Conservation (phyloP, 2,113 vertebrate genomes). For the Entelurus aequoreus region DNA sequence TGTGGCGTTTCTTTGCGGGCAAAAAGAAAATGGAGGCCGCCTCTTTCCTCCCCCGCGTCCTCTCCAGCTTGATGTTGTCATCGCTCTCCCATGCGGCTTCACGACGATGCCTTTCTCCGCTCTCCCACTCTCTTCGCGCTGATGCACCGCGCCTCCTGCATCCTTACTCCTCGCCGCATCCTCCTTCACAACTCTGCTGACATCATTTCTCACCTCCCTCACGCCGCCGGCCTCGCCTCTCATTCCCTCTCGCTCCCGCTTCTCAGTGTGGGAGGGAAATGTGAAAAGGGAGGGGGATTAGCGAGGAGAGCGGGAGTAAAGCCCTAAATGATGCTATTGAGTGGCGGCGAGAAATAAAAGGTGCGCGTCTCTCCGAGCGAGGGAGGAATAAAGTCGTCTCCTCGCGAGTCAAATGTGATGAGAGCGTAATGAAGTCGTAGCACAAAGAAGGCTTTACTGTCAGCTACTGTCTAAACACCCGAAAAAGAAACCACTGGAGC, state of each 20-base stretch:
- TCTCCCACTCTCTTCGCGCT: slow-evolving; percentile 17
- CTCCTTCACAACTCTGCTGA: slow-evolving; percentile 39
- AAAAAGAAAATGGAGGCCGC: slow-evolving; percentile 17
- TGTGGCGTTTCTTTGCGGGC: slow-evolving; percentile 1
- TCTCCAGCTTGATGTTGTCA: slow-evolving; percentile 16
- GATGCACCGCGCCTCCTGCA: slow-evolving; percentile 5
- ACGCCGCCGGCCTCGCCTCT: slow-evolving; percentile 16
- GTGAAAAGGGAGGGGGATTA: slow-evolving; percentile 48
- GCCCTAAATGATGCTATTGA: slow-evolving; percentile 58
- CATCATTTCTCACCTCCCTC: slow-evolving; percentile 39
- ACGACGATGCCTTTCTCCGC: slow-evolving; percentile 10
- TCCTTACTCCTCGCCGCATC: slow-evolving; percentile 13
- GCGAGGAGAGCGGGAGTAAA: slow-evolving; percentile 41
- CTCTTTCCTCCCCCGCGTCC: slow-evolving; percentile 12
- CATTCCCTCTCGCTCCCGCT: slow-evolving; percentile 15
- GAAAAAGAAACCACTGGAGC: slow-evolving; percentile 1
- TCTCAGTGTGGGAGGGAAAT: slow-evolving; percentile 51
- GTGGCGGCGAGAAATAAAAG: slow-evolving; percentile 54
- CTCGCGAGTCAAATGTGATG: slow-evolving; percentile 47
- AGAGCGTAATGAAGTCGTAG: slow-evolving; percentile 47
- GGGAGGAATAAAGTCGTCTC: slow-evolving; percentile 46
- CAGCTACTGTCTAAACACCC: slow-evolving; percentile 7
- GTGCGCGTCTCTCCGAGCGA: slow-evolving; percentile 38
- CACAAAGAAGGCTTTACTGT: slow-evolving; percentile 37
- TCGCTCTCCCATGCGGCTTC: slow-evolving; percentile 2